phyloP scores from a whole-genome alignment of 2,113 vertebrate species.

The Notechis scutatus region DNA sequence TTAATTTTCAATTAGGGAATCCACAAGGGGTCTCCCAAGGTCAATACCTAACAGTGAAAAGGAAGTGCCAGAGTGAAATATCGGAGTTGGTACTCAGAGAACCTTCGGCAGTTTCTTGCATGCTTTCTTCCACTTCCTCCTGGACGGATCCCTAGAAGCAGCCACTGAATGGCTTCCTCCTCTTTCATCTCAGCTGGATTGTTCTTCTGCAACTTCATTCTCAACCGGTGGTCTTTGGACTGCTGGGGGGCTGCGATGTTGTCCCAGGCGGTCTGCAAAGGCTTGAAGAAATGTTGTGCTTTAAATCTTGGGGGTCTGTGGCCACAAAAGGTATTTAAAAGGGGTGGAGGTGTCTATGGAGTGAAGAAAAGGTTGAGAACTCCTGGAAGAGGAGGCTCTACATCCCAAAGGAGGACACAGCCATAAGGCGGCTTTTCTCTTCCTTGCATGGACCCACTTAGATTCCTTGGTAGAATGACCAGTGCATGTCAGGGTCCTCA shows the following conservation, averaged over 20 bases:
- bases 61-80: conserved; percentile 75
- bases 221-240: not conserved
- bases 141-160: not conserved
- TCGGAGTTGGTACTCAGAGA: conserved; percentile 23
- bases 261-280: not conserved
- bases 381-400: not conserved
- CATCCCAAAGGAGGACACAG: not conserved
- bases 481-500: not conserved
- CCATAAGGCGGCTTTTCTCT: not conserved
- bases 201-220: not conserved
- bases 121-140: conserved; percentile 26
- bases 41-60: conserved; percentile 93
- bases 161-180: not conserved
- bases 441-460: not conserved
- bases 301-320: not conserved
- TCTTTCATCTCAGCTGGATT: accelerated
- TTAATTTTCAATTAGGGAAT: conserved; percentile 99
- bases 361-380: not conserved
- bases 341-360: no score
- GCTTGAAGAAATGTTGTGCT: not conserved
- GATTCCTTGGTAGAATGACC: not conserved
- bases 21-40: conserved; percentile 92
- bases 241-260: not conserved
- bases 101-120: not conserved
- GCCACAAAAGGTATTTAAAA: not conserved